Percentiles rank a stretch among this genome's conserved stretches.
These are phyloP conservation scores for Ruditapes philippinarum DNA, from an alignment of 1,140 invertebrate species.

Conservation along the genomic window DNA sequence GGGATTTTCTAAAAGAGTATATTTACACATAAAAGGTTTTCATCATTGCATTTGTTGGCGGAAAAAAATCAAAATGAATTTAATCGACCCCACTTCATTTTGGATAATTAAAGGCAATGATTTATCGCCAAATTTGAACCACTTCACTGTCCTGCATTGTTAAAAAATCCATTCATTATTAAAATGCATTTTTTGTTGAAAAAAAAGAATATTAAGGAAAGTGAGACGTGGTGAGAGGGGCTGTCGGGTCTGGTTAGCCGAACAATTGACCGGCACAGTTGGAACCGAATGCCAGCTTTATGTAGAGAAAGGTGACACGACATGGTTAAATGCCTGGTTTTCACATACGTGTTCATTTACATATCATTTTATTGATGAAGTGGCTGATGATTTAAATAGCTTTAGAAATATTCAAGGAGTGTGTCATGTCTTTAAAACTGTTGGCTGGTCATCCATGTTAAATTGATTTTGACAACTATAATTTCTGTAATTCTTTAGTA, in stretches of 20 bases:
- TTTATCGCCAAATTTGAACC: conserved; percentile 8
- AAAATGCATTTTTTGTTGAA: conserved; percentile 48
- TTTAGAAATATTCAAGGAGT: conserved; percentile 27
- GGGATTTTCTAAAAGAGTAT: background rate
- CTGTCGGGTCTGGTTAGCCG: background rate
- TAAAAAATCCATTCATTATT: conserved; percentile 52
- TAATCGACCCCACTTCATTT: conserved; percentile 39
- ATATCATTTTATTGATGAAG: conserved; percentile 16
- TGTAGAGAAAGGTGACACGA: background rate
- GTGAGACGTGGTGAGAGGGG: conserved; percentile 9
- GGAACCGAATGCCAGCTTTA: conserved; percentile 28
- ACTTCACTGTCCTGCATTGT: conserved; percentile 15
- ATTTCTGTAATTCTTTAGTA: too few relatives aligned
- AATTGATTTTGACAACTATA: background rate
- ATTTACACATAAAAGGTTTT: background rate
- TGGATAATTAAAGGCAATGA: conserved; percentile 6
- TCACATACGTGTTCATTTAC: conserved; percentile 52
- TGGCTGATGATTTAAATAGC: conserved; percentile 1
- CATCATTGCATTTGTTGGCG: background rate
- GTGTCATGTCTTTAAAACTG: background rate
- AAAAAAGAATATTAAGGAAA: conserved; percentile 44
- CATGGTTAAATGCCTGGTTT: background rate
- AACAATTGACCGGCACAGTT: conserved; percentile 26
- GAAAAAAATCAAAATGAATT: conserved; percentile 10
- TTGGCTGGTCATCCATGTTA: conserved; percentile 1